Evolutionary conservation across 2,888 invertebrate genomes (phyloP).

Genomic region (Aphodius granarius): DNA sequence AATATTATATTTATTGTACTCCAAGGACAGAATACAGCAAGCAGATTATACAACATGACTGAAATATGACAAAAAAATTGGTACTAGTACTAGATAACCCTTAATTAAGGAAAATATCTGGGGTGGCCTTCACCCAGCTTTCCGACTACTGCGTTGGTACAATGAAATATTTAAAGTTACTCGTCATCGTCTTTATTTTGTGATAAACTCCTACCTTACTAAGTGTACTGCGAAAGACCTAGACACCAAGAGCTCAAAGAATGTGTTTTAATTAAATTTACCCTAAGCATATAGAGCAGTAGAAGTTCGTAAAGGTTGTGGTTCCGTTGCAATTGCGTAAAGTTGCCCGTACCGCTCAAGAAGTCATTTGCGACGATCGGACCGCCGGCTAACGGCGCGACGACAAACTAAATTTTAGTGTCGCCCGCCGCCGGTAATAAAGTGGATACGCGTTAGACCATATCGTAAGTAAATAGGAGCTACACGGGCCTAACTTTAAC

Average conservation of each 20-base stretch:
- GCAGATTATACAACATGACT: too few relatives aligned
- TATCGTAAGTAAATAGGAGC: not conserved
- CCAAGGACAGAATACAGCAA: too few relatives aligned
- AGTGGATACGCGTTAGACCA: not conserved
- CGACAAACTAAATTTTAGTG: not conserved
- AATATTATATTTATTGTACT: too few relatives aligned
- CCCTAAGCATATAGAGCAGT: not conserved
- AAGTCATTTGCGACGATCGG: not conserved
- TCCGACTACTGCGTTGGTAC: too few relatives aligned
- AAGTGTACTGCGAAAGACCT: too few relatives aligned
- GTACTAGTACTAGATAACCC: too few relatives aligned
- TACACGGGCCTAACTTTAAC: not conserved
- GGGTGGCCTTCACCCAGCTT: too few relatives aligned
- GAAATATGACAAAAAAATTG: too few relatives aligned
- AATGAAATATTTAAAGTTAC: too few relatives aligned
- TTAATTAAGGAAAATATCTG: too few relatives aligned
- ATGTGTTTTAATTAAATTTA: not conserved
- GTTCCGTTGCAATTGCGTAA: not conserved
- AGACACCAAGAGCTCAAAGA: not conserved
- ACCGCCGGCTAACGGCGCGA: not conserved
- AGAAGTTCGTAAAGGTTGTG: not conserved
- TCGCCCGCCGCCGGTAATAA: not conserved
- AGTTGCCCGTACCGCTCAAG: not conserved
- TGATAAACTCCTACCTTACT: too few relatives aligned
- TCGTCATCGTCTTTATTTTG: too few relatives aligned